These are phyloP conservation scores for Oncorhynchus mykiss DNA, from an alignment of 2,113 vertebrate genomes.

Conservation along the genomic window DNA sequence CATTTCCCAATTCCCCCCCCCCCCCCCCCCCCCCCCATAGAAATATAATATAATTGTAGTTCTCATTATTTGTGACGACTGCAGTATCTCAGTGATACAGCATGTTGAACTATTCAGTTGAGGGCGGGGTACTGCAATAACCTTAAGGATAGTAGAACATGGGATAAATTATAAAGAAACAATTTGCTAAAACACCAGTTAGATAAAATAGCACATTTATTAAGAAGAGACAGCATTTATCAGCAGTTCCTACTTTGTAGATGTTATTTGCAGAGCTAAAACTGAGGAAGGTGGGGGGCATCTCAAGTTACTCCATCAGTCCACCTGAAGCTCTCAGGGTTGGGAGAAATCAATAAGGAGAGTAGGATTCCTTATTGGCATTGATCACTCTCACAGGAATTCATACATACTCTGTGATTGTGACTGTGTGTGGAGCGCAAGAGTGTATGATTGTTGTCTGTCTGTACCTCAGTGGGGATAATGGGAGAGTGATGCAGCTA, in stretches of 20 bases:
- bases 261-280: slow-evolving; percentile 40
- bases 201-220: slow-evolving; percentile 82
- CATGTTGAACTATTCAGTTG: too few species aligned
- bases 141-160: neutral
- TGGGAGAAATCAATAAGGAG: slow-evolving; percentile 15
- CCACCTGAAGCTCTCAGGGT: slow-evolving; percentile 28
- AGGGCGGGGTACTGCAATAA: too few species aligned
- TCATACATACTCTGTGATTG: slow-evolving; percentile 13
- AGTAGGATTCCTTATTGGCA: slow-evolving; percentile 22
- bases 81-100: too few species aligned
- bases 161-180: neutral
- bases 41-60: too few species aligned
- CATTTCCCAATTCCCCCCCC: too few species aligned
- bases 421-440: neutral
- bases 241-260: slow-evolving; percentile 63
- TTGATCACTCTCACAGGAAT: slow-evolving; percentile 22
- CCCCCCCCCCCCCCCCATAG: too few species aligned
- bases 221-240: slow-evolving; percentile 74
- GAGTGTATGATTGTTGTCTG: neutral
- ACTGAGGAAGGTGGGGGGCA: slow-evolving; percentile 44
- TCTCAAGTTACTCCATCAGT: slow-evolving; percentile 33
- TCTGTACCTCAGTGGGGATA: neutral
- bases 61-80: too few species aligned
- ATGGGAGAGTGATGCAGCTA: neutral
- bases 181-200: slow-evolving; percentile 27